phyloP scores from a whole-genome alignment of 37 sponge, comb jelly and placozoan species.

The Aphrocallistes beatrix region DNA sequence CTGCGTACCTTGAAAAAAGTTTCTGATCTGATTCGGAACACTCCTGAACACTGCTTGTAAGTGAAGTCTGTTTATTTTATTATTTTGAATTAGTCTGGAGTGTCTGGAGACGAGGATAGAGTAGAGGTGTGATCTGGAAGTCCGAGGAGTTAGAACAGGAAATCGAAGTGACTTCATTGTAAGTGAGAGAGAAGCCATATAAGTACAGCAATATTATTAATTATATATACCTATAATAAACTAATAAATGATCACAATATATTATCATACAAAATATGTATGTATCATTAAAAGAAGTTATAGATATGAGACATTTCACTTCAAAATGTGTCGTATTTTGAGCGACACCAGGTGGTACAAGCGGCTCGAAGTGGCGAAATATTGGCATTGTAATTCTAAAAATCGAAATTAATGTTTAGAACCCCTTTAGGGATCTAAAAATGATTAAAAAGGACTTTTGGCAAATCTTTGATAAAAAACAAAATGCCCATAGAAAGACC shows the following conservation, averaged over 20 bases:
- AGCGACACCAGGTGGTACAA: no score
- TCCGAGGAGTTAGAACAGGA: background rate
- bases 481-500: no score
- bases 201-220: background rate
- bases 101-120: background rate
- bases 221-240: background rate
- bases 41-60: background rate
- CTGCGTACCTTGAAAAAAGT: background rate
- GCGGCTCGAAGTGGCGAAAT: no score
- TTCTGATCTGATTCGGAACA: background rate
- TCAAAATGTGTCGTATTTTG: no score
- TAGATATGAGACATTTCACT: no score
- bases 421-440: no score
- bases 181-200: slow-evolving; percentile 5
- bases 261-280: no score
- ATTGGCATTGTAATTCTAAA: no score
- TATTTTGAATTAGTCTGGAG: background rate
- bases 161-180: background rate
- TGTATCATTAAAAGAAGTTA: no score
- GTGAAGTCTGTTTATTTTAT: background rate
- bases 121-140: background rate
- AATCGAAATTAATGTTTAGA: no score
- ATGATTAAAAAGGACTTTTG: no score
- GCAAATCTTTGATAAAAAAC: no score
- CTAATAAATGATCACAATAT: background rate